A percentile compares a stretch with the other conserved stretches of the same genome.
Conservation (phyloP, 2,888 invertebrate species). For the Lissonota sp. region DNA sequence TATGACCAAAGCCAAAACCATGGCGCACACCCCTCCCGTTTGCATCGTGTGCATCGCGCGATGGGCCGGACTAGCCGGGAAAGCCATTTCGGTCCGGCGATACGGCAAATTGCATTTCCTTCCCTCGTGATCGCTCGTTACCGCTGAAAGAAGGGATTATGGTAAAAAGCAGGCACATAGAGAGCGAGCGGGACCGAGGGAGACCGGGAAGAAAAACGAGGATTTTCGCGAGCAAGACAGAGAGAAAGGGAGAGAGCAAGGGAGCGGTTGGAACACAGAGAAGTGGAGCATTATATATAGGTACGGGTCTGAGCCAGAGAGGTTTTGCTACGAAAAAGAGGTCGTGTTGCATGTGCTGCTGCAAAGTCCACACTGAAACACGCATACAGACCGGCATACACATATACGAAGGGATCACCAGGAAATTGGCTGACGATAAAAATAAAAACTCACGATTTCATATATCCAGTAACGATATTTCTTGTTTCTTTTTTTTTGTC, state of each 20-base stretch:
- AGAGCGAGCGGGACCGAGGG: conserved; percentile 41
- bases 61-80: conserved; percentile 50
- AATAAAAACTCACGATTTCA: conserved; percentile 61
- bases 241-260: background rate
- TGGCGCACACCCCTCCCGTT: conserved; percentile 17
- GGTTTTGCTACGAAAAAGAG: conserved; percentile 45
- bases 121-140: conserved; percentile 72
- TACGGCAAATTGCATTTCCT: conserved; percentile 73
- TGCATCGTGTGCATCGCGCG: conserved; percentile 23
- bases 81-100: conserved; percentile 71
- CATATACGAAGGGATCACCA: background rate
- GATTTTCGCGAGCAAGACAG: conserved; percentile 34
- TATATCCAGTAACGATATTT: conserved; percentile 61
- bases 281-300: conserved; percentile 29
- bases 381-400: background rate
- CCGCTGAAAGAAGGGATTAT: conserved; percentile 72
- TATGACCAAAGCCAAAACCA: conserved; percentile 65
- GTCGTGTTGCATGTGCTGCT: conserved; percentile 46
- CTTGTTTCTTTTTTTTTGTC: conserved; percentile 38
- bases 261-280: too few relatives aligned
- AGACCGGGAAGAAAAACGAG: conserved; percentile 29
- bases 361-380: background rate
- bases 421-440: conserved; percentile 52
- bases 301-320: conserved; percentile 24
- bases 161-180: conserved; percentile 63